These are phyloP conservation scores for Agrochola litura DNA, from an alignment of 2,888 invertebrate species.

Conservation along the genomic window DNA sequence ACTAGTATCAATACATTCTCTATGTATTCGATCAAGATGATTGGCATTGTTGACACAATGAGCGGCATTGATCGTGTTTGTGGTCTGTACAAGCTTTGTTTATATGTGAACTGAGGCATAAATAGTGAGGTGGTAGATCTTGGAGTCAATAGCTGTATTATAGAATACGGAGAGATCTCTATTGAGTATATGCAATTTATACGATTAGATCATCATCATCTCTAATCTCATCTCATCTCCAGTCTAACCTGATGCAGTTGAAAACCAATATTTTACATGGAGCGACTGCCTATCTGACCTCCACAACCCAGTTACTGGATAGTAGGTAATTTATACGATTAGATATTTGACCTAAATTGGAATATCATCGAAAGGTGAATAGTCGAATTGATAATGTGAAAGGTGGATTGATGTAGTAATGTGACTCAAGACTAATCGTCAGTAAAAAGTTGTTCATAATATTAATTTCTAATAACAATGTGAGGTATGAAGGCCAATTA, in stretches of 20 bases:
- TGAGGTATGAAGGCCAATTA: neutral
- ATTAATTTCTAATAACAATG: neutral
- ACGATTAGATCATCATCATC: neutral
- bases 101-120: neutral
- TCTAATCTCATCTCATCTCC: no score
- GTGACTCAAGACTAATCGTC: neutral
- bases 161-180: neutral
- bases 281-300: no score
- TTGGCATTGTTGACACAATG: conserved; percentile 47
- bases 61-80: conserved; percentile 38
- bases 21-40: conserved; percentile 54
- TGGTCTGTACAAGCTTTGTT: neutral
- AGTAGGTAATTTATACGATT: neutral
- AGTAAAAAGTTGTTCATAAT: neutral
- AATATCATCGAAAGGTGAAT: neutral
- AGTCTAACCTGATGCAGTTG: no score
- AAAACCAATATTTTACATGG: no score
- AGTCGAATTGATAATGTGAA: neutral
- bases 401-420: neutral
- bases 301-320: no score
- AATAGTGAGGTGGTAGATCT: neutral
- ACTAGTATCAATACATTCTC: conserved; percentile 46
- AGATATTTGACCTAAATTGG: neutral
- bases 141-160: neutral
- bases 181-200: neutral